Evolutionary conservation across 2,888 invertebrate species (phyloP).

Genomic region (Callyntrura sp.): DNA sequence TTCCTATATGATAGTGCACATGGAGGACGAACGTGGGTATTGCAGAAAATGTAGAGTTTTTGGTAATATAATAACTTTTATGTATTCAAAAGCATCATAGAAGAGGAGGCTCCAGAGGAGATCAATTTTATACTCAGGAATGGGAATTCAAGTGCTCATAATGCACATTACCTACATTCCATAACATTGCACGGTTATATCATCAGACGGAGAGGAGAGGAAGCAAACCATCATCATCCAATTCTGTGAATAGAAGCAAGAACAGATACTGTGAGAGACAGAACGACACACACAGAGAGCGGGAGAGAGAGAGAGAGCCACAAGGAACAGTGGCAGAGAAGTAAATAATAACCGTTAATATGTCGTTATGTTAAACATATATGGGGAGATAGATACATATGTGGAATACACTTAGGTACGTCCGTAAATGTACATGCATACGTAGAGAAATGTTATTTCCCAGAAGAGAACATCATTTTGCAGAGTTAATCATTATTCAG

Average conservation of each 20-base stretch:
- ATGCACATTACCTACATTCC: slow-evolving; percentile 76
- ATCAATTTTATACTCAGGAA: slow-evolving; percentile 73
- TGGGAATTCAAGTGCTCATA: slow-evolving; percentile 77
- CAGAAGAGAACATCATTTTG: slow-evolving; percentile 83
- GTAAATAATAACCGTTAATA: slow-evolving; percentile 77
- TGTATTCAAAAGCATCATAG: slow-evolving; percentile 50
- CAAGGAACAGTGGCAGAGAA: slow-evolving; percentile 48
- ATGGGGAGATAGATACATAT: slow-evolving; percentile 43
- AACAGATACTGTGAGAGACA: slow-evolving; percentile 29
- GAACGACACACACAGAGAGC: not conserved
- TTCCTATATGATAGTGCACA: not conserved
- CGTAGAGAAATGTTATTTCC: slow-evolving; percentile 83
- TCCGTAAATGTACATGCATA: slow-evolving; percentile 19
- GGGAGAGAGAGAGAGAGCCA: slow-evolving; percentile 16
- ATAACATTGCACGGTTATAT: slow-evolving; percentile 54
- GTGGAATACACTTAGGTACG: slow-evolving; percentile 30
- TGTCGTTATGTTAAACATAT: slow-evolving; percentile 61
- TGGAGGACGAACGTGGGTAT: slow-evolving; percentile 19
- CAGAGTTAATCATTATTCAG: slow-evolving; percentile 84
- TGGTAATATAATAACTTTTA: slow-evolving; percentile 67
- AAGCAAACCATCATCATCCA: slow-evolving; percentile 52
- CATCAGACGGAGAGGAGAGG: slow-evolving; percentile 34
- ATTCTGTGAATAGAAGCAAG: slow-evolving; percentile 44
- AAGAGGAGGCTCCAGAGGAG: slow-evolving; percentile 67
- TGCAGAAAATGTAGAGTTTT: slow-evolving; percentile 53